These are phyloP conservation scores for Atherinosoma microstoma DNA, from an alignment of 2,797 vertebrate genomes.

Conservation along the genomic window DNA sequence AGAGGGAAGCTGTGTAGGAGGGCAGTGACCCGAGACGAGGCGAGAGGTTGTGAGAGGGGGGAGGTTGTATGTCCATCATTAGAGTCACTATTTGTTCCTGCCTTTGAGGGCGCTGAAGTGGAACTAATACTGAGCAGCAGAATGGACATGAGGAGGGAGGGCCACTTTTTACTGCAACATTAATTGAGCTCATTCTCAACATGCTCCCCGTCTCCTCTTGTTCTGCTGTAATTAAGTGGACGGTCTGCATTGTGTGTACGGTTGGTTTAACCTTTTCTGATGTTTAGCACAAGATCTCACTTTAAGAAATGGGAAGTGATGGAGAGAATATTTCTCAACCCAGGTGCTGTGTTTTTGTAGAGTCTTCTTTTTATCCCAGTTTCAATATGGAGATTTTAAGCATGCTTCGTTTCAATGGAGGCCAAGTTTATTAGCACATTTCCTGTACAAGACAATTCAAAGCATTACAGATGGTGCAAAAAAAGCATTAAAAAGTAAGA, in stretches of 20 bases:
- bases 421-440: too few species aligned
- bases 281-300: conserved; percentile 31
- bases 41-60: conserved; percentile 33
- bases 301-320: conserved; percentile 23
- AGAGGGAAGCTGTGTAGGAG: conserved; percentile 21
- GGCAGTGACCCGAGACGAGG: conserved; percentile 85
- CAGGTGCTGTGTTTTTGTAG: background rate
- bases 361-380: background rate
- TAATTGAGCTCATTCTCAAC: conserved; percentile 88
- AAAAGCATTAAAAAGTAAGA: too few species aligned
- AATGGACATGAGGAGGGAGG: conserved; percentile 83
- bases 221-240: conserved; percentile 58
- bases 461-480: too few species aligned
- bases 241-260: conserved; percentile 37
- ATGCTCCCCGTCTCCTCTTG: conserved; percentile 65
- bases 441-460: too few species aligned
- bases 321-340: background rate
- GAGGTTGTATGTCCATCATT: conserved; percentile 82
- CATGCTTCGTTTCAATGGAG: background rate
- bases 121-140: conserved; percentile 87
- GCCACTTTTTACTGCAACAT: conserved; percentile 88
- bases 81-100: conserved; percentile 79
- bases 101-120: conserved; percentile 76
- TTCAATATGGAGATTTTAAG: background rate
- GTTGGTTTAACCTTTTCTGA: conserved; percentile 63